These are phyloP conservation scores for Anodontia alba DNA, from an alignment of 2,888 invertebrate species.

Conservation along the genomic window DNA sequence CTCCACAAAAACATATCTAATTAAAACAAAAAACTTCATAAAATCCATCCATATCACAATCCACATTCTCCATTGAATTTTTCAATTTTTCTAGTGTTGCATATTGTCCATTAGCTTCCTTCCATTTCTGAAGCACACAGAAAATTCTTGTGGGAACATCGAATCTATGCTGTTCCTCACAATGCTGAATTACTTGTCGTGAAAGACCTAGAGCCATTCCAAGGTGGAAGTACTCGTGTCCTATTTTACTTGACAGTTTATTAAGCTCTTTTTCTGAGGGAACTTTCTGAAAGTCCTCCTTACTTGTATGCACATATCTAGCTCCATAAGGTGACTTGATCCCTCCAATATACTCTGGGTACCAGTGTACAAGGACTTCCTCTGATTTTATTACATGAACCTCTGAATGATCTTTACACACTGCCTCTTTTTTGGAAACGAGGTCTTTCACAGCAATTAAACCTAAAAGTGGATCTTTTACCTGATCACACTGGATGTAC, in stretches of 20 bases:
- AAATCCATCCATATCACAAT: conserved; percentile 18
- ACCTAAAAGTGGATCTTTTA: conserved; percentile 7
- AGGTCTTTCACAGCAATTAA: conserved; percentile 35
- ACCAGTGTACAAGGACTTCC: conserved; percentile 36
- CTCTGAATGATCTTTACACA: conserved; percentile 25
- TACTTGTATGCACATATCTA: neutral
- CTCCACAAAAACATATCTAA: too few relatives aligned
- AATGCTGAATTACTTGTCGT: conserved; percentile 9
- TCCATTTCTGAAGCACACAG: conserved; percentile 23
- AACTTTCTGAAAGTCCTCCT: conserved; percentile 2
- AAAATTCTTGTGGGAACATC: conserved; percentile 15
- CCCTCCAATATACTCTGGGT: neutral
- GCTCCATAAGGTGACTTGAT: neutral
- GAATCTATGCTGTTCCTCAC: conserved; percentile 10
- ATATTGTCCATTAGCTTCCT: neutral
- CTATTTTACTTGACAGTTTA: conserved; percentile 23
- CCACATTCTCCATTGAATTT: conserved; percentile 17
- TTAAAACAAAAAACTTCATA: conserved; percentile 20
- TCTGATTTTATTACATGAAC: conserved; percentile 11
- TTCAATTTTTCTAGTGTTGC: conserved; percentile 3
- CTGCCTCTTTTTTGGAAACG: neutral
- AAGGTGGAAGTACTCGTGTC: conserved; percentile 31
- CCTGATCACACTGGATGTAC: conserved; percentile 36
- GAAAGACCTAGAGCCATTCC: conserved; percentile 9
- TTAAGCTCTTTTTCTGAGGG: conserved; percentile 38